Evolutionary conservation across 2,888 invertebrate genomes (phyloP).

Genomic region (Spodoptera picta): DNA sequence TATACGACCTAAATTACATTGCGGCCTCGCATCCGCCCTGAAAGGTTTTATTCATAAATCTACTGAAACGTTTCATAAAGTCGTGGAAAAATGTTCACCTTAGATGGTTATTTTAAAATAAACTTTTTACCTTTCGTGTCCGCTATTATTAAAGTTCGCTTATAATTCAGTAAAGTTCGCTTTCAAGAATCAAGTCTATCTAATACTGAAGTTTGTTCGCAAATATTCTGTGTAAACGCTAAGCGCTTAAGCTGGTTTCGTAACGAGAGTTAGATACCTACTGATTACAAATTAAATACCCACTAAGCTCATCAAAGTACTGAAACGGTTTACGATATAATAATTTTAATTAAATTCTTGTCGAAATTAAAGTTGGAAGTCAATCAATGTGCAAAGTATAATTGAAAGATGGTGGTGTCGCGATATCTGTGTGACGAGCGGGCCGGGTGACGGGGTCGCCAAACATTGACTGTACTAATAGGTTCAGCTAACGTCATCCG

Average conservation of each 20-base stretch:
- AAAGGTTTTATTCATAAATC: conserved; percentile 89
- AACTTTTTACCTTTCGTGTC: conserved; percentile 59
- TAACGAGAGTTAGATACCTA: conserved; percentile 43
- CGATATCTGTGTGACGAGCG: conserved; percentile 68
- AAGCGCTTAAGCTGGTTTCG: conserved; percentile 42
- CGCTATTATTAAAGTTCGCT: conserved; percentile 61
- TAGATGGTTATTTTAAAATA: conserved; percentile 68
- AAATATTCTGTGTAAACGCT: conserved; percentile 49
- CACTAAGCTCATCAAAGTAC: conserved; percentile 46
- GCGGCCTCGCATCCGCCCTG: conserved; percentile 82
- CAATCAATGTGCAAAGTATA: conserved; percentile 60
- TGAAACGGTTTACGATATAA: conserved; percentile 47
- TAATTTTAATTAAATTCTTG: conserved; percentile 53
- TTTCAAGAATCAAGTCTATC: conserved; percentile 51
- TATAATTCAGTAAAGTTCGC: conserved; percentile 55
- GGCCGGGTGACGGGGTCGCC: conserved; percentile 74
- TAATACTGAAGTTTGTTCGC: conserved; percentile 40
- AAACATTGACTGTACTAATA: conserved; percentile 87
- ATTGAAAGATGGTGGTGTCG: conserved; percentile 61
- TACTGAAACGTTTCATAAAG: conserved; percentile 85
- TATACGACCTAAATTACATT: conserved; percentile 85
- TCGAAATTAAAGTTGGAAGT: conserved; percentile 53
- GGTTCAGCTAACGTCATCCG: conserved; percentile 80
- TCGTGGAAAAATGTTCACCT: conserved; percentile 80
- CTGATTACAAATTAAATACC: conserved; percentile 51